phyloP scores from a whole-genome alignment of 2,797 vertebrate species.

The Sebastes taczanowskii region DNA sequence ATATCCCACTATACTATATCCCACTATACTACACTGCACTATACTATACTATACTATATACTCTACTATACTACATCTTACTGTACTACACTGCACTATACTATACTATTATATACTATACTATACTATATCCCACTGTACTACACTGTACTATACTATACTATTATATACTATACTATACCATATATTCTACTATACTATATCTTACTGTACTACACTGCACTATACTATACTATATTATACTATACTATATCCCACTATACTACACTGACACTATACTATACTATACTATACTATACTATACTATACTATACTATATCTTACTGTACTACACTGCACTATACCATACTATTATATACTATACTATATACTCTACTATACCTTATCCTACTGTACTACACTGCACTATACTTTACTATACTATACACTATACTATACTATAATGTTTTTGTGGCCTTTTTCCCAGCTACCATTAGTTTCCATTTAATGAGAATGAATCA shows the following conservation, averaged over 20 bases:
- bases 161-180: too few species aligned
- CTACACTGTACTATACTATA: background rate
- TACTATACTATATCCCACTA: background rate
- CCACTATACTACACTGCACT: background rate
- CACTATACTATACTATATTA: background rate
- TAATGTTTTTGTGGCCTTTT: background rate
- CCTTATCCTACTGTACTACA: too few species aligned
- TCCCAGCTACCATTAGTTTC: background rate
- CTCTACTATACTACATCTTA: too few species aligned
- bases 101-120: background rate
- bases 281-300: background rate
- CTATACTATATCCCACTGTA: rapidly evolving
- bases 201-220: too few species aligned
- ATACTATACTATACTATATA: background rate
- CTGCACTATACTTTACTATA: background rate
- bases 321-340: background rate
- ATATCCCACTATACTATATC: background rate
- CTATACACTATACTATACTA: background rate
- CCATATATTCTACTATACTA: too few species aligned
- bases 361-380: background rate
- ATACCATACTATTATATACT: background rate
- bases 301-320: background rate
- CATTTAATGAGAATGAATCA: background rate
- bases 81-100: background rate
- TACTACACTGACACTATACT: background rate